Base-by-base conservation (phyloP, 2,888 invertebrate species). In the Pyralis farinalis region DNA sequence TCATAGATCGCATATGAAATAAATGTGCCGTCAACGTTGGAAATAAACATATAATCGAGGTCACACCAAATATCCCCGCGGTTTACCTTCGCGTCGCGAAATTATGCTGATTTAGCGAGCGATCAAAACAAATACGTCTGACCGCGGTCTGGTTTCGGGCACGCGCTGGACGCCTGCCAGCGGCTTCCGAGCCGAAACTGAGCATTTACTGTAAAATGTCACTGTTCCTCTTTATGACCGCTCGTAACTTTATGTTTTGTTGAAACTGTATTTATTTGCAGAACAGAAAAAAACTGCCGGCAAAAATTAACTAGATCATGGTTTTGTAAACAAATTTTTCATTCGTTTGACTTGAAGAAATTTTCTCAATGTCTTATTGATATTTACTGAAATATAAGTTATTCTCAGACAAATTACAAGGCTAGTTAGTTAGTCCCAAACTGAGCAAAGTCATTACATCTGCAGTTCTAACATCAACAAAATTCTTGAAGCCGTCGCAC, bases 71-170 rank as follows among this genome's bases (percentile, higher is more conserved):
- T 7, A 1, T 25, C 25, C 25, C 25, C 1, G n/a, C 2, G 7
- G 25, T 25, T n/a, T n/a, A 25, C 16, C 16, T 16, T 4, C 2
- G 16, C 16, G 16, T 16, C 25, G 25, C 25, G 7, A n/a, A 25
- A 8, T 25, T 7, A n/a, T n/a, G 8, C 25, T 25, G 25, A 25
- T 7, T 5, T 21, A 7, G 7, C 1, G 25, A 25, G 1, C 7
- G 25, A 25, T 25, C 3, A 25, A 25, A 25, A 66, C 63, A 65
- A 58, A 54, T 55, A 50, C 55, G 63, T 65, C 66, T 65, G 58
- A 59, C 52, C 42, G 37, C 46, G 54, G 66, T 65, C 65, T 60
- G 55, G 47, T 47, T 55, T 46, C 48, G 54, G 27, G 32, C n/a
- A 16, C 36, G 43, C 30, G 35, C 41, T 55, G 55, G 53, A 43